Evolutionary conservation across 2,888 invertebrate genomes (phyloP).

Genomic region (Aphidius colemani): DNA sequence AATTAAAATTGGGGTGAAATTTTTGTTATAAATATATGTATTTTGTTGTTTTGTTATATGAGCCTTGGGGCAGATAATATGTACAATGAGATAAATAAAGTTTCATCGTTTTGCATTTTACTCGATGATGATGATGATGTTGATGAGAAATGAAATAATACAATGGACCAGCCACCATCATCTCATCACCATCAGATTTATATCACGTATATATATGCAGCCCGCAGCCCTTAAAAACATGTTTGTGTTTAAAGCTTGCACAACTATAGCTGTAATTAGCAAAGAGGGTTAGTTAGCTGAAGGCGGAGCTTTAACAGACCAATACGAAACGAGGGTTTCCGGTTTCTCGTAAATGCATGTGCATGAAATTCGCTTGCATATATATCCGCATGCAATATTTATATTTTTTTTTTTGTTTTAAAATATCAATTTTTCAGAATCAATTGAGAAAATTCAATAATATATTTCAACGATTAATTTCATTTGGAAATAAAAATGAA

Average conservation of each 20-base stretch:
- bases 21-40: too few relatives aligned
- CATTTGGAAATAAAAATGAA: too few relatives aligned
- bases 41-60: conserved; percentile 7
- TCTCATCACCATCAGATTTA: conserved; percentile 32
- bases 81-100: conserved; percentile 46
- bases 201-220: conserved; percentile 17
- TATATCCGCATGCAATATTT: not conserved
- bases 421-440: too few relatives aligned
- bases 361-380: not conserved
- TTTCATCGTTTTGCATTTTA: conserved; percentile 43
- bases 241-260: too few relatives aligned
- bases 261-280: conserved; percentile 46
- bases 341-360: conserved; percentile 11
- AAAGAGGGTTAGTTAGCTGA: conserved; percentile 54
- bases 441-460: too few relatives aligned
- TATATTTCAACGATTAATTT: too few relatives aligned
- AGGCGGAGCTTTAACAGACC: conserved; percentile 51
- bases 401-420: too few relatives aligned
- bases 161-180: conserved; percentile 37
- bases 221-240: too few relatives aligned
- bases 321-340: conserved; percentile 42
- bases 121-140: conserved; percentile 35
- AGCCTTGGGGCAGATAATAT: conserved; percentile 40
- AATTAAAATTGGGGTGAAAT: conserved; percentile 2
- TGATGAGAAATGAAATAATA: conserved; percentile 40